A percentile compares a stretch with the other conserved stretches of the same genome.
phyloP scores from a whole-genome alignment of 2,888 invertebrate species.

The Lobophora halterata region DNA sequence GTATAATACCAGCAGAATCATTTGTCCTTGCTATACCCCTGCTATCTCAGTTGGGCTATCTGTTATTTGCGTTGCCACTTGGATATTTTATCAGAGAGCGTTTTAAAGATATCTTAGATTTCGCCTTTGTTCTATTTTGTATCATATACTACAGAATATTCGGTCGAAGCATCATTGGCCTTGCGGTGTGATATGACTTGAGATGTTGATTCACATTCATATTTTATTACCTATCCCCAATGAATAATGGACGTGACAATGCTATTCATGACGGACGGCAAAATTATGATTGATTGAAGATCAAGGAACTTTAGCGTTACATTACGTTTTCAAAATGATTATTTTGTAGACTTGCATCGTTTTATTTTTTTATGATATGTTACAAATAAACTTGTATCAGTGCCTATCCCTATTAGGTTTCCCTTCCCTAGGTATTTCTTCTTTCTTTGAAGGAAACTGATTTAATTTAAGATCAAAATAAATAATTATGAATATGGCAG shows the following conservation, averaged over 20 bases:
- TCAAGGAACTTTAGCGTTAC: too few species aligned
- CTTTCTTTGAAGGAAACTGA: too few species aligned
- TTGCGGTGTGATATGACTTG: slow-evolving; percentile 26
- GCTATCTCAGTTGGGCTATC: slow-evolving; percentile 14
- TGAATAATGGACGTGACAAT: slow-evolving; percentile 21
- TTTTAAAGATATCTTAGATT: too few species aligned
- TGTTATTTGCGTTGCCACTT: slow-evolving; percentile 12
- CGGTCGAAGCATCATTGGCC: not conserved
- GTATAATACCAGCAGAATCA: not conserved
- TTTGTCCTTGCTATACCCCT: slow-evolving; percentile 11
- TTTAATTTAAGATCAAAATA: too few species aligned
- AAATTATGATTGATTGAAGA: slow-evolving; percentile 8
- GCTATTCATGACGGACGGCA: slow-evolving; percentile 2
- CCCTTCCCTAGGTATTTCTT: too few species aligned
- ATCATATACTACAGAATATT: not conserved
- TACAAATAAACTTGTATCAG: too few species aligned
- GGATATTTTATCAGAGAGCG: slow-evolving; percentile 2
- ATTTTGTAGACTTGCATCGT: too few species aligned
- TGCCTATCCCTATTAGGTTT: too few species aligned
- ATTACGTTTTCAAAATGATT: too few species aligned
- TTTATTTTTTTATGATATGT: too few species aligned
- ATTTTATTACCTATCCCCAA: slow-evolving; percentile 7
- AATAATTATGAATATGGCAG: too few species aligned
- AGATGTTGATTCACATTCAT: slow-evolving; percentile 29
- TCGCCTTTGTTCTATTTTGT: not conserved